phyloP scores from a whole-genome alignment of 92 coral and sea anemone genomes.

The Parazoanthus atlanticus region DNA sequence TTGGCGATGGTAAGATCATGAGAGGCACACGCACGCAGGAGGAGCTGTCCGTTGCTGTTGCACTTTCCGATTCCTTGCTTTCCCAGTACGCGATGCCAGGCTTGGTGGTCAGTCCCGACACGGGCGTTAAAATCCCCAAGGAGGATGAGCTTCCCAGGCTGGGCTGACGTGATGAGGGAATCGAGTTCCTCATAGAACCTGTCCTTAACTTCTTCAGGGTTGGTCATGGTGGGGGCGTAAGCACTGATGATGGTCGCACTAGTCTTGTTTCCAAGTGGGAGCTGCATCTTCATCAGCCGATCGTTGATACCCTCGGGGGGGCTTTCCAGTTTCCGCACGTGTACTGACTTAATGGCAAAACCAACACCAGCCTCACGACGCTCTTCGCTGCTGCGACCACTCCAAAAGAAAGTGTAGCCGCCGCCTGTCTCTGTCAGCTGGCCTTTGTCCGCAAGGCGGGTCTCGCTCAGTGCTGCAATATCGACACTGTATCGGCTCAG shows the following conservation, averaged over 20 bases:
- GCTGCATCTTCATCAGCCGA: background rate
- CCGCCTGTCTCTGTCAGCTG: background rate
- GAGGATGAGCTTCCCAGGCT: background rate
- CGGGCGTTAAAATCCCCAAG: constrained; percentile 42
- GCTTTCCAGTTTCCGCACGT: background rate
- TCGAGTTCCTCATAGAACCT: background rate
- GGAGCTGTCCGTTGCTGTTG: constrained; percentile 46
- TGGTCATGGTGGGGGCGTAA: background rate
- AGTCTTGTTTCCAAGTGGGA: background rate
- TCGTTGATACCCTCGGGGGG: background rate
- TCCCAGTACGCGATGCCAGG: constrained; percentile 40
- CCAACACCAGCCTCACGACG: constrained; percentile 20
- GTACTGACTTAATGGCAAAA: background rate
- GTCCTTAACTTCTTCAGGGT: background rate
- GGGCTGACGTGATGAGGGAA: background rate
- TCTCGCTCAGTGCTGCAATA: background rate
- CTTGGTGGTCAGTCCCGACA: constrained; percentile 1
- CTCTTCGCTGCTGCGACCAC: background rate
- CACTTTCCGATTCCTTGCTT: constrained; percentile 48
- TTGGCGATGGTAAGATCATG: too few relatives aligned
- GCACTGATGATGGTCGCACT: background rate
- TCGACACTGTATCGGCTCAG: too few relatives aligned
- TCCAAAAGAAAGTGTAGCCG: constrained; percentile 25
- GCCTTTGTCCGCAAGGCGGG: background rate
- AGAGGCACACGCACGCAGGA: constrained; percentile 11